phyloP scores from a whole-genome alignment of 2,797 vertebrate genomes.

The Tauraco hartlaubi region DNA sequence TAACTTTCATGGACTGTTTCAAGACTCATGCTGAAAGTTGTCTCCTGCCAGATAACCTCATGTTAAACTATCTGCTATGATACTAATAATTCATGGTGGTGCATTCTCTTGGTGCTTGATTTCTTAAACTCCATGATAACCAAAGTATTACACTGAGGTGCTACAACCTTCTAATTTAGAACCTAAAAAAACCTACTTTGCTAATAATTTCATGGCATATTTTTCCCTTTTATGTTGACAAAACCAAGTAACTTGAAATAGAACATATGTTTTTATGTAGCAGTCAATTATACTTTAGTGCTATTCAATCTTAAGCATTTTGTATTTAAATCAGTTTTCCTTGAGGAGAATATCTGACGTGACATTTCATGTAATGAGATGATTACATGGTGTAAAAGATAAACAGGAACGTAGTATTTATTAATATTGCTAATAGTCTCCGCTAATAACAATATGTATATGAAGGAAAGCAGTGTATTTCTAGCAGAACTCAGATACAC shows the following conservation, averaged over 20 bases:
- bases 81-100: neutral
- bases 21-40: neutral
- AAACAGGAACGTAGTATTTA: neutral
- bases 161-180: slow-evolving; percentile 17
- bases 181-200: neutral
- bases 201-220: neutral
- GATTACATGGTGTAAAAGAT: neutral
- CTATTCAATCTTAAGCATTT: neutral
- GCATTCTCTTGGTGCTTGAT: slow-evolving; percentile 40
- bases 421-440: neutral
- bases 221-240: neutral
- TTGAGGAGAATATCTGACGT: neutral
- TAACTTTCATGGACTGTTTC: neutral
- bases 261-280: neutral
- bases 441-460: neutral
- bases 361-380: neutral
- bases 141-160: slow-evolving; percentile 55
- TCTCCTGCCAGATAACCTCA: slow-evolving; percentile 29
- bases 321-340: neutral
- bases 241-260: neutral
- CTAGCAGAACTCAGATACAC: neutral
- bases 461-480: neutral
- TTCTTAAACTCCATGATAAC: neutral
- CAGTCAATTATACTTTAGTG: neutral
- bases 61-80: neutral